Base-by-base conservation (phyloP, 2,797 vertebrate species). In the Enteromius unitaeniatus region DNA sequence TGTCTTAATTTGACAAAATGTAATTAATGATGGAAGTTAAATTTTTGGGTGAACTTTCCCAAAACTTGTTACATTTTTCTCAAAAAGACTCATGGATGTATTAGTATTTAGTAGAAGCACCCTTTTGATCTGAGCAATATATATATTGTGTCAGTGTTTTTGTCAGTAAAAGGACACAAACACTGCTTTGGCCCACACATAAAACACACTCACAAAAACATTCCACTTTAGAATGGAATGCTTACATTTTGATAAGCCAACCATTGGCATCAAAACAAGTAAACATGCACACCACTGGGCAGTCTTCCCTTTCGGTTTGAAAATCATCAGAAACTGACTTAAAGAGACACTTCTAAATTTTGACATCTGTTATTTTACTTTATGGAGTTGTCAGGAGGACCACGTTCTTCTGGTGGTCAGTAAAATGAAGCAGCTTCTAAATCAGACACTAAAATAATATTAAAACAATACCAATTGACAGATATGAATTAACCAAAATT, bases 391-490 rank as follows among this genome's bases (percentile, higher is more conserved):
- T 78, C 40, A 19, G 37, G 37, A 62, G 4, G 40, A 78, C 15
- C 37, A 45, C 11, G 14, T 13, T 78, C 37, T 40, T 55, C 51
- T 55, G 13, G 34, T 47, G 75, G 23, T 45, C 75, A 77, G 37
- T 6, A 62, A 78, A 78, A 78, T 1, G 1, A 37, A 77, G 37
- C n/a, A 14, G 31, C 51, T 77, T 58, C 31, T 17, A 40, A 76
- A 76, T 40, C 23, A 40, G 55, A 58, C 17, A 40, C 55, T 28
- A 62, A 8, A 19, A 5, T 10, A 10, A 1, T 1, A 6, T 37
- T 40, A 26, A 58, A 76, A 7, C 49, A 76, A 58, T 17, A 14
- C 31, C 31, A 37, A 55, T 49, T 70, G 19, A 85, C 68, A 34
- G 19, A 34, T 14, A 34, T 21, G 31, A 7, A 62, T 70, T 53